Base-by-base conservation (phyloP, 2,797 vertebrate species). In the Sebastes wilsoni region DNA sequence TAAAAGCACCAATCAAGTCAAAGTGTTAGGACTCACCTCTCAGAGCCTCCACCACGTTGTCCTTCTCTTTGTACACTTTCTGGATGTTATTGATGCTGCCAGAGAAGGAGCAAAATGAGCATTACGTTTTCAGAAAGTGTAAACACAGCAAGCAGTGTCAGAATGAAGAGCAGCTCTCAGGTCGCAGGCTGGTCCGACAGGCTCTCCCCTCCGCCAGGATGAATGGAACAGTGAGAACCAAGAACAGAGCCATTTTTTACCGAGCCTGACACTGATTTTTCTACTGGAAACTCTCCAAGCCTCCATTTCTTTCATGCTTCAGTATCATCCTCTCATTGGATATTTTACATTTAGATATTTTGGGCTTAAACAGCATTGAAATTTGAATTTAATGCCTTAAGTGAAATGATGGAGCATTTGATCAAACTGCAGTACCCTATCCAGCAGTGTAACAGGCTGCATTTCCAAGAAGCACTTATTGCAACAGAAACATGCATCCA, bases 11-110 rank as follows among this genome's bases (percentile, higher is more conserved):
- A 49, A 49, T 49, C 42, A 62, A 9, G 11, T 18, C 1, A 1
- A 9, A 20, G 27, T 61, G 60, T 36, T 4, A 60, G 6, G 34
- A 1, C 87, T 58, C 91, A 99, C 98, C 98, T 96, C 97, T 96
- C 82, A 99, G 93, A 82, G 97, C 97, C 82, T 99, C 97, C 90
- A 98, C 96, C n/a, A 92, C 94, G 74, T 88, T 94, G 83, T 96
- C 96, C 88, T 97, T 98, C 87, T 96, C 97, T 88, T 94, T 97
- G 94, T 97, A 98, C 9, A 96, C 95, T 94, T 99, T 99, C 78
- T 94, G 95, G 90, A 99, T 96, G 92, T 96, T 96, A 92, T 72
- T 96, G 93, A 99, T 98, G 91, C 98, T 99, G 90, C 71, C 52
- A 23, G 58, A 36, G 34, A 67, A 14, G 25, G 12, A 66, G 12